A percentile compares a stretch with the other conserved stretches of the same genome.
Conservation (phyloP, 2,888 invertebrate genomes). For the Troides aeacus region DNA sequence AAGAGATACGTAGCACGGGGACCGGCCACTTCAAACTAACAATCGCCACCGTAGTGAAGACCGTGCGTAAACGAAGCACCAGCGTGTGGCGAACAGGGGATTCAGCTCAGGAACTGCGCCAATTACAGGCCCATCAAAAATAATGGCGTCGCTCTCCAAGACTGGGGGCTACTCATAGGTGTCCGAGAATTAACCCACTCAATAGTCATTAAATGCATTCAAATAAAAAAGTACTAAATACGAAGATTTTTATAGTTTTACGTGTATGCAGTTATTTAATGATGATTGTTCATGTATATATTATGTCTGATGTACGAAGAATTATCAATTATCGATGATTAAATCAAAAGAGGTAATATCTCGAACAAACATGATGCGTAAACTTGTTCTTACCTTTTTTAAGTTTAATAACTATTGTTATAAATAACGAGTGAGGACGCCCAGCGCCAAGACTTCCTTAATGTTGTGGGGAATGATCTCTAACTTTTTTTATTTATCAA, state of each 20-base stretch:
- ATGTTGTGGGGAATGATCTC: no score
- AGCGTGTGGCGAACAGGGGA: conserved; percentile 35
- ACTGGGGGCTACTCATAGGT: conserved; percentile 3
- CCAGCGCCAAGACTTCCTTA: no score
- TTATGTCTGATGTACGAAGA: neutral
- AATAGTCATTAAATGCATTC: conserved; percentile 1
- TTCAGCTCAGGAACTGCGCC: conserved; percentile 45
- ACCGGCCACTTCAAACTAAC: conserved; percentile 28
- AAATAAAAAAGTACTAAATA: neutral
- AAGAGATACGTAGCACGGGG: neutral
- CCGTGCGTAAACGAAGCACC: conserved; percentile 30
- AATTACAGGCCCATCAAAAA: conserved; percentile 53
- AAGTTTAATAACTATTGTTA: no score
- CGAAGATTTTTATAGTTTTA: neutral
- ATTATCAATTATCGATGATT: no score
- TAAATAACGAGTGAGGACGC: no score
- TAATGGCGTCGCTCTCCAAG: conserved; percentile 36
- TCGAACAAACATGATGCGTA: no score
- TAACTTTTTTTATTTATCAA: no score
- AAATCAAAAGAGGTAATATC: no score
- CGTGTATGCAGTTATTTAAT: neutral
- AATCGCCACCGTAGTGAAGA: conserved; percentile 28
- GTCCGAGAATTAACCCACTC: conserved; percentile 17
- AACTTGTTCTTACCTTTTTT: no score
- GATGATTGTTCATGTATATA: neutral